phyloP scores from a whole-genome alignment of 2,888 invertebrate species.

The Didymodactylos carnosus region DNA sequence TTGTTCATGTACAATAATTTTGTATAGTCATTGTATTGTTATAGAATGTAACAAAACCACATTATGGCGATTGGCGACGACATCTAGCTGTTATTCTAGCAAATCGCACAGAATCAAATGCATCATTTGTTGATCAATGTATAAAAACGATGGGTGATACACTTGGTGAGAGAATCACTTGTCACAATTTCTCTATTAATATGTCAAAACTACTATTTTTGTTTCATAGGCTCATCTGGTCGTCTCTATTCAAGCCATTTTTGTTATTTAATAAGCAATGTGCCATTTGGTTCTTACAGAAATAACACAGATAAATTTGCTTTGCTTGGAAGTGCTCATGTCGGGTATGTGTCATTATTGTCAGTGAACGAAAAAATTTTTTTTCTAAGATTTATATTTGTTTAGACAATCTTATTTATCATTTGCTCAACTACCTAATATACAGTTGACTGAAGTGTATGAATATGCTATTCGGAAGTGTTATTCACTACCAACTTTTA shows the following conservation, averaged over 20 bases:
- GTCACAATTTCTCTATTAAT: background rate
- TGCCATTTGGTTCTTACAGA: conserved; percentile 42
- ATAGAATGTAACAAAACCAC: conserved; percentile 36
- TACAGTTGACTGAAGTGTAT: conserved; percentile 81
- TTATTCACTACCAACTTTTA: background rate
- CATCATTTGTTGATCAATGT: conserved; percentile 37
- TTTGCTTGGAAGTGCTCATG: conserved; percentile 54
- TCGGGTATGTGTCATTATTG: too few species aligned
- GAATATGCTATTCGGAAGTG: conserved; percentile 51
- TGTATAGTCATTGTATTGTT: too few species aligned
- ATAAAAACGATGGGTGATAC: conserved; percentile 48
- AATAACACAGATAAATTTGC: conserved; percentile 48
- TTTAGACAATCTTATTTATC: conserved; percentile 1
- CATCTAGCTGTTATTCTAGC: conserved; percentile 86
- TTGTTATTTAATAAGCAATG: conserved; percentile 72
- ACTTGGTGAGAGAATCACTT: conserved; percentile 29
- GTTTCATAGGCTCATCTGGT: conserved; percentile 42
- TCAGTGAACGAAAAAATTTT: too few species aligned
- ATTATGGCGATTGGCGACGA: conserved; percentile 67
- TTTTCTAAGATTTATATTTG: too few species aligned
- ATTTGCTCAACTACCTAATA: conserved; percentile 59
- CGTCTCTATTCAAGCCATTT: conserved; percentile 76
- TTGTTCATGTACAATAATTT: background rate
- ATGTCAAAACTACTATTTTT: background rate
- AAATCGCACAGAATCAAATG: conserved; percentile 40